These are phyloP conservation scores for Tretioscincus oriximinensis DNA, from an alignment of 2,113 vertebrate species.

Conservation along the genomic window DNA sequence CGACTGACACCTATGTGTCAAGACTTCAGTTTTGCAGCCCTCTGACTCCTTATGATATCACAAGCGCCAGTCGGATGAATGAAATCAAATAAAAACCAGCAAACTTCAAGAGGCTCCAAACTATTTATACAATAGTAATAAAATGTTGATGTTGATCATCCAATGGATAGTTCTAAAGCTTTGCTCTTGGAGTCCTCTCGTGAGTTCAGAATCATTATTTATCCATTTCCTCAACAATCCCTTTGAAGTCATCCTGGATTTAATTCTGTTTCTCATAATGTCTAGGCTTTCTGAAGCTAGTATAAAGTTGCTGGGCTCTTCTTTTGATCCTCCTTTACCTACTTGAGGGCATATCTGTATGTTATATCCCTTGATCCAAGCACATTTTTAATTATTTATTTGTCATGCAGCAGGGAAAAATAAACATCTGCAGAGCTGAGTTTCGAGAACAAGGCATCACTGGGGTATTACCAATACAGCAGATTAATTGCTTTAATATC, in stretches of 20 bases:
- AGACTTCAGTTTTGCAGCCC: neutral
- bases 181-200: constrained; percentile 36
- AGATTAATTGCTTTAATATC: constrained; percentile 26
- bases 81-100: constrained; percentile 15
- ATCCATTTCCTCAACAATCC: constrained; percentile 51
- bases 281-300: constrained; percentile 35
- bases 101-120: constrained; percentile 27
- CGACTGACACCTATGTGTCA: neutral
- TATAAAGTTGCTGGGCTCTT: constrained; percentile 45
- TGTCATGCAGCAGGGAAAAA: constrained; percentile 17
- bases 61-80: constrained; percentile 17
- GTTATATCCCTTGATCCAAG: constrained; percentile 21
- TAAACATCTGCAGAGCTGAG: constrained; percentile 11
- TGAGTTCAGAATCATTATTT: constrained; percentile 52
- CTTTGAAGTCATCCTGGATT: constrained; percentile 60
- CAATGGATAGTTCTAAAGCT: constrained; percentile 44
- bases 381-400: constrained; percentile 41
- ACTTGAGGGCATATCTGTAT: constrained; percentile 25
- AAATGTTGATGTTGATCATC: constrained; percentile 42
- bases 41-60: neutral
- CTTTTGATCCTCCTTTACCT: constrained; percentile 35
- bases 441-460: constrained; percentile 31
- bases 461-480: constrained; percentile 16
- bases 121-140: constrained; percentile 40
- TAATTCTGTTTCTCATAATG: constrained; percentile 44